These are phyloP conservation scores for Drosophila sp. DNA, from an alignment of 1,140 invertebrate genomes.

Conservation along the genomic window DNA sequence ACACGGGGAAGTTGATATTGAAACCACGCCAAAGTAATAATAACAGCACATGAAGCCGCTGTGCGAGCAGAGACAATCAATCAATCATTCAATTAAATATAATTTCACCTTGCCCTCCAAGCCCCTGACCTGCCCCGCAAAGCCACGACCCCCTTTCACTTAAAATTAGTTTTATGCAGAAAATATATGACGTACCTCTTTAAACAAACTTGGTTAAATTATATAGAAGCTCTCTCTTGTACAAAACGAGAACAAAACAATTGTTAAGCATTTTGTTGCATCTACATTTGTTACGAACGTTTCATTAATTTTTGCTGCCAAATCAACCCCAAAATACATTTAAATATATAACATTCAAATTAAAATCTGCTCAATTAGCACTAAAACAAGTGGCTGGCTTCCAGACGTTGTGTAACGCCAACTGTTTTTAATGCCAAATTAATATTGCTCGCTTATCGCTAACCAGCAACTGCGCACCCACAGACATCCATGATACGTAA, in stretches of 20 bases:
- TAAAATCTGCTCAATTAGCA: constrained; percentile 26
- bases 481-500: not conserved
- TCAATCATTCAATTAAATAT: constrained; percentile 46
- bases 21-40: constrained; percentile 89
- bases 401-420: constrained; percentile 36
- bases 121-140: constrained; percentile 9
- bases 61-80: constrained; percentile 39
- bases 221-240: constrained; percentile 59
- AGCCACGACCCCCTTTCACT: no score
- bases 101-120: not conserved
- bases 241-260: constrained; percentile 32
- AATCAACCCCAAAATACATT: constrained; percentile 40
- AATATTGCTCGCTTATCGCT: not conserved
- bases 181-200: constrained; percentile 22
- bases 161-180: constrained; percentile 50
- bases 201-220: constrained; percentile 52
- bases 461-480: not conserved
- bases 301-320: constrained; percentile 45
- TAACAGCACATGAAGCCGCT: constrained; percentile 60
- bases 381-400: not conserved
- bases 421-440: constrained; percentile 31
- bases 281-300: constrained; percentile 40
- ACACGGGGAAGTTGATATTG: constrained; percentile 95
- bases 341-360: constrained; percentile 45
- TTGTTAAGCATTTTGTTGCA: constrained; percentile 50